Conservation (phyloP, 2,797 vertebrate genomes). For the Bothrops alternatus region DNA sequence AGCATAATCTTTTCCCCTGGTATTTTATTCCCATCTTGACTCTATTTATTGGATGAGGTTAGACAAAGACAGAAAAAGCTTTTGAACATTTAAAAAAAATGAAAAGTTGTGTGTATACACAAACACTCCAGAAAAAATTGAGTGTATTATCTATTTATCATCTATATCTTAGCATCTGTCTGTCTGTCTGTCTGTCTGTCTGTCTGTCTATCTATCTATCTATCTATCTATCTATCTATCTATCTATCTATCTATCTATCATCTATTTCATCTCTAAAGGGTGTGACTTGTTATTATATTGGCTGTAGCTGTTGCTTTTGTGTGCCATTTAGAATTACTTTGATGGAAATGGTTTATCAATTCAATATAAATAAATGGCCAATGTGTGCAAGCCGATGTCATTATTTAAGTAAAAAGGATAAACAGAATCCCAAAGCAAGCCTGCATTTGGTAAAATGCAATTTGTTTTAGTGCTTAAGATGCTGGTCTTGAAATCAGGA, state of each 20-base stretch:
- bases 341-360: background rate
- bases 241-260: no score
- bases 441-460: background rate
- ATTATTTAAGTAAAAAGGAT: background rate
- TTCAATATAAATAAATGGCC: background rate
- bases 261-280: background rate
- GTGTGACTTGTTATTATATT: background rate
- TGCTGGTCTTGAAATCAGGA: background rate
- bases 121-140: background rate
- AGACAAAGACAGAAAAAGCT: constrained; percentile 14
- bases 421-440: background rate
- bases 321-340: background rate
- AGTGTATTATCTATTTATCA: background rate
- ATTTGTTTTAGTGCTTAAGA: background rate
- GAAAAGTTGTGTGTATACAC: background rate
- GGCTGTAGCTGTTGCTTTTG: background rate
- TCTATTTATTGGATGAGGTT: background rate
- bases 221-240: background rate
- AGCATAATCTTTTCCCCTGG: constrained; percentile 11
- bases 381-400: background rate
- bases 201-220: background rate
- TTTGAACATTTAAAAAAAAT: background rate
- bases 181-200: background rate
- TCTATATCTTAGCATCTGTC: background rate
- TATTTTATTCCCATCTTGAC: background rate